These are phyloP conservation scores for Lucilia sericata DNA, from an alignment of 1,140 invertebrate species.

Conservation along the genomic window DNA sequence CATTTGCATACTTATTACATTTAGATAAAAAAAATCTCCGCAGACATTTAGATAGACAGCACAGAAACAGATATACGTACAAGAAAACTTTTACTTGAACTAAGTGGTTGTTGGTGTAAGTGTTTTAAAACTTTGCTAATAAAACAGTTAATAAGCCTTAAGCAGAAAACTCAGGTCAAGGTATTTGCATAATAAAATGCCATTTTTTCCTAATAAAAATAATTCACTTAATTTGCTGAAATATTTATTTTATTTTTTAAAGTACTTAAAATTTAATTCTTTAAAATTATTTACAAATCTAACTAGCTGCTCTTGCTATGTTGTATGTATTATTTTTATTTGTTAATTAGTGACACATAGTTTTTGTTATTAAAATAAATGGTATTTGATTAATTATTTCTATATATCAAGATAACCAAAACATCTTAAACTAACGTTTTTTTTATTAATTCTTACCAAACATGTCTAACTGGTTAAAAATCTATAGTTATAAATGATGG, in stretches of 20 bases:
- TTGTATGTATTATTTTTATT: too few relatives aligned
- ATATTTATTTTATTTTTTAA: neutral
- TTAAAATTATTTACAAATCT: neutral
- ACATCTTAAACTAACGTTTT: neutral
- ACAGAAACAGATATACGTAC: neutral
- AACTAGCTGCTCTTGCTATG: neutral
- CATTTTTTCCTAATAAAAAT: neutral
- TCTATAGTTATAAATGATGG: neutral
- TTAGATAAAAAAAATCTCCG: neutral
- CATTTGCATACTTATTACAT: neutral
- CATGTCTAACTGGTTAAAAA: neutral
- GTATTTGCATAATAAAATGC: neutral
- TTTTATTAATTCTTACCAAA: neutral
- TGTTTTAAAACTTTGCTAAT: neutral
- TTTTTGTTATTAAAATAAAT: neutral
- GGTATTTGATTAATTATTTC: neutral
- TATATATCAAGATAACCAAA: neutral
- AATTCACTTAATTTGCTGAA: neutral
- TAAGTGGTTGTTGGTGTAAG: neutral
- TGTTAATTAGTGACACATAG: neutral
- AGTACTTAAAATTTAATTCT: neutral
- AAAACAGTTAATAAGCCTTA: too few relatives aligned
- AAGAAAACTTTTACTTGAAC: neutral
- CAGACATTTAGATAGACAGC: neutral
- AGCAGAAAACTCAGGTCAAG: neutral